Percentiles rank a stretch among this genome's conserved stretches.
These are phyloP conservation scores for Karalla daura DNA, from an alignment of 2,797 vertebrate genomes.

Conservation along the genomic window DNA sequence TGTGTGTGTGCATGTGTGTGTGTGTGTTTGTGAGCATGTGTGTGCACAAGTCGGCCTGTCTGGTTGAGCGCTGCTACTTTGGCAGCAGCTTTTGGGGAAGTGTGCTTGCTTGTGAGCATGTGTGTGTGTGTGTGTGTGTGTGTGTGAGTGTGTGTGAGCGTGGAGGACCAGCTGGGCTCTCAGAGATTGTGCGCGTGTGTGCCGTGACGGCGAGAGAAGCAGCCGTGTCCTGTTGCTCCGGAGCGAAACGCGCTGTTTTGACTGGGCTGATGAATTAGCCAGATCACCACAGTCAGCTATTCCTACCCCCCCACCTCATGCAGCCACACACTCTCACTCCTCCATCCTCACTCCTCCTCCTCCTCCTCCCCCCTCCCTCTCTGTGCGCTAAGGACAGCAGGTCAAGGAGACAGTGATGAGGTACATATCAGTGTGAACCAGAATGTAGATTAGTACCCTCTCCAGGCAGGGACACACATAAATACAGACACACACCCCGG, in stretches of 20 bases:
- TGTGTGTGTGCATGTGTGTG: conserved; percentile 4
- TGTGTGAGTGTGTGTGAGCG: conserved; percentile 47
- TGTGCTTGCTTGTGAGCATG: conserved; percentile 19
- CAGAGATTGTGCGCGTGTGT: conserved; percentile 32
- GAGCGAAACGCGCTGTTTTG: conserved; percentile 67
- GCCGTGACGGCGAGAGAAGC: conserved; percentile 57
- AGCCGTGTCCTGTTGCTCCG: conserved; percentile 70
- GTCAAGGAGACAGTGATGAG: conserved; percentile 83
- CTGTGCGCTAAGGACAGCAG: conserved; percentile 73
- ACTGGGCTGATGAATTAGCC: conserved; percentile 67
- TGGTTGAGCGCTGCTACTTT: conserved; percentile 74
- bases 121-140: conserved; percentile 19
- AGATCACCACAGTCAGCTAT: conserved; percentile 67
- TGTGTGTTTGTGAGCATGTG: too few species aligned
- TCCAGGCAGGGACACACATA: conserved; percentile 67
- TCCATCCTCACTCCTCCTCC: conserved; percentile 28
- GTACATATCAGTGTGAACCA: conserved; percentile 79
- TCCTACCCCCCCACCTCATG: conserved; percentile 26
- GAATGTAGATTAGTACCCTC: conserved; percentile 81
- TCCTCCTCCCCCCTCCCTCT: conserved; percentile 6
- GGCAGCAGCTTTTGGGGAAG: conserved; percentile 68
- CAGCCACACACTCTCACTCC: conserved; percentile 38
- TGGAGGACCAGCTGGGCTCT: conserved; percentile 68
- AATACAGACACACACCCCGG: conserved; percentile 41
- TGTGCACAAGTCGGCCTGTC: conserved; percentile 50